Conservation (phyloP, 30 jellyfish, hydroid and myxozoan species). For the Aurelia aurita region DNA sequence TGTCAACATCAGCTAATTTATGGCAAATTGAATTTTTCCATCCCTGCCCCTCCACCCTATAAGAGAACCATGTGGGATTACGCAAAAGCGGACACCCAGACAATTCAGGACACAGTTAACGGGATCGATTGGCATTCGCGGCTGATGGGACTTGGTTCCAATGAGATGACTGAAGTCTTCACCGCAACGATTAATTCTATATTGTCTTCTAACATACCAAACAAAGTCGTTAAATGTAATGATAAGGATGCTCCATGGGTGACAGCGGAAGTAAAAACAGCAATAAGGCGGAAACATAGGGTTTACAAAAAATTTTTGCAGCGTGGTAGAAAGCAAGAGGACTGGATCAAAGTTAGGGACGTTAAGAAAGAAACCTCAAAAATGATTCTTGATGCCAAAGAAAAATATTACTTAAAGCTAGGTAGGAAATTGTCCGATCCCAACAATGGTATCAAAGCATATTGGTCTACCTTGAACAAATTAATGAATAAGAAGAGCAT, state of each 20-base stretch:
- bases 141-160: constrained; percentile 4
- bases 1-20: constrained; percentile 22
- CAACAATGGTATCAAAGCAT: constrained; percentile 11
- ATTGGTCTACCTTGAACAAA: constrained; percentile 15
- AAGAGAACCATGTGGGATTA: constrained; percentile 19
- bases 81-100: constrained; percentile 3
- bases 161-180: constrained; percentile 32
- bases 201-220: constrained; percentile 22
- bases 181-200: background rate
- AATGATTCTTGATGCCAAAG: constrained; percentile 45
- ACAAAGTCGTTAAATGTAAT: constrained; percentile 21
- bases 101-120: constrained; percentile 5
- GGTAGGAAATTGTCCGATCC: constrained; percentile 21
- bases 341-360: constrained; percentile 23
- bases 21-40: constrained; percentile 12
- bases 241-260: constrained; percentile 76
- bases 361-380: constrained; percentile 15
- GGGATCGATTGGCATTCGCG: background rate
- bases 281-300: constrained; percentile 44
- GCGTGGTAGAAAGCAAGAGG: constrained; percentile 51
- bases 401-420: constrained; percentile 24
- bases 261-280: constrained; percentile 62
- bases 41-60: constrained; percentile 18
- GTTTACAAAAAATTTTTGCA: background rate
- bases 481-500: constrained; percentile 12